Evolutionary conservation across 1,140 invertebrate genomes (phyloP).

Genomic region (Drosophila grimshawi): DNA sequence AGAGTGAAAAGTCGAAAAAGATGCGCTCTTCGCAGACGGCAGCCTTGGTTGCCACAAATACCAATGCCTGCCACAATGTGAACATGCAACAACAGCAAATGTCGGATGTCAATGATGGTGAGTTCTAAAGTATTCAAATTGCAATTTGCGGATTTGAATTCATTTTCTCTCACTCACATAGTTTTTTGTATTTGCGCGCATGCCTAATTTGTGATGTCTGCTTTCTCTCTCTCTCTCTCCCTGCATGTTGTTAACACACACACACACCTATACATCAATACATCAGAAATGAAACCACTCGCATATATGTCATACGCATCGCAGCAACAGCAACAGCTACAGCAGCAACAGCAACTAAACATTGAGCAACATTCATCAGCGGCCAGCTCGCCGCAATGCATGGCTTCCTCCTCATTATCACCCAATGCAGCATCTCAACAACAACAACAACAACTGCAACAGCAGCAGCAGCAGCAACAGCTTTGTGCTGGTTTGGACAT

Average conservation of each 20-base stretch:
- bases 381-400: slow-evolving; percentile 71
- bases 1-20: slow-evolving; percentile 70
- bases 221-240: slow-evolving; percentile 57
- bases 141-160: background rate
- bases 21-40: slow-evolving; percentile 39
- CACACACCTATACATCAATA: background rate
- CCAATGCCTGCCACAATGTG: slow-evolving; percentile 39
- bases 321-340: slow-evolving; percentile 50
- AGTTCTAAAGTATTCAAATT: slow-evolving; percentile 35
- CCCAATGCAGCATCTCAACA: slow-evolving; percentile 56
- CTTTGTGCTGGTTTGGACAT: slow-evolving; percentile 65
- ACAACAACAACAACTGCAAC: slow-evolving; percentile 61
- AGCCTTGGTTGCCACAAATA: slow-evolving; percentile 38
- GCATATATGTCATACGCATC: slow-evolving; percentile 75
- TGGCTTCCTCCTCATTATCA: slow-evolving; percentile 69
- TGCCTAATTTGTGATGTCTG: slow-evolving; percentile 79
- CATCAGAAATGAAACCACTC: slow-evolving; percentile 64
- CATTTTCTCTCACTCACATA: background rate
- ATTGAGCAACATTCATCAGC: slow-evolving; percentile 65
- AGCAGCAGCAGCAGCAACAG: slow-evolving; percentile 48
- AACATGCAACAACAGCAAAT: slow-evolving; percentile 36
- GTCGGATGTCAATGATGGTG: slow-evolving; percentile 58
- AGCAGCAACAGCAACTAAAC: slow-evolving; percentile 48
- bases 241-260: background rate
- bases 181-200: slow-evolving; percentile 49